Conservation (phyloP, 2,797 vertebrate species). For the Eidolon dupreanum region DNA sequence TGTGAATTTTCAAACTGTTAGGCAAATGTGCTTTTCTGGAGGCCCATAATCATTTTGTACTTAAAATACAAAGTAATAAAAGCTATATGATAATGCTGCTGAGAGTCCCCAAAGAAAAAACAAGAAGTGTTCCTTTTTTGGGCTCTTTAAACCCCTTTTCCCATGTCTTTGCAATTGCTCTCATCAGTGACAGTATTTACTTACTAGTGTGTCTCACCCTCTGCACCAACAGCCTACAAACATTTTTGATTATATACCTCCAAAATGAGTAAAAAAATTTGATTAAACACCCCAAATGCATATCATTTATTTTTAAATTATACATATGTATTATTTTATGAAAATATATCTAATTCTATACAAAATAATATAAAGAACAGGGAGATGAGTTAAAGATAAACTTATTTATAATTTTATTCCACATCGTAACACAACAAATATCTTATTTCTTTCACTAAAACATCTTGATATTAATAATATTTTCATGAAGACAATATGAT, state of each 20-base stretch:
- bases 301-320: background rate
- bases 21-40: background rate
- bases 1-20: background rate
- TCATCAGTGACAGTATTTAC: background rate
- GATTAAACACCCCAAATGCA: background rate
- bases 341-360: background rate
- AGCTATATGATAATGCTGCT: background rate
- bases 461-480: background rate
- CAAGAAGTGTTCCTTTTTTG: background rate
- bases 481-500: background rate
- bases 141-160: background rate
- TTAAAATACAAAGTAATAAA: background rate
- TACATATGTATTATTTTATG: background rate
- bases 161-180: background rate
- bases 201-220: background rate
- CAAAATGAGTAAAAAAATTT: background rate
- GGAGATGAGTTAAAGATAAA: background rate
- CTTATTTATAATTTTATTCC: background rate
- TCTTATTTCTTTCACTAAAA: background rate
- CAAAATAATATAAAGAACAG: background rate
- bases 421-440: background rate
- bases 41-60: background rate
- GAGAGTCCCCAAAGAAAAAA: background rate
- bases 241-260: background rate
- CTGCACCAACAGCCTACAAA: background rate